Percentiles rank a stretch among this genome's conserved stretches.
phyloP scores from a whole-genome alignment of 2,113 vertebrate species.

The Mustela lutreola region DNA sequence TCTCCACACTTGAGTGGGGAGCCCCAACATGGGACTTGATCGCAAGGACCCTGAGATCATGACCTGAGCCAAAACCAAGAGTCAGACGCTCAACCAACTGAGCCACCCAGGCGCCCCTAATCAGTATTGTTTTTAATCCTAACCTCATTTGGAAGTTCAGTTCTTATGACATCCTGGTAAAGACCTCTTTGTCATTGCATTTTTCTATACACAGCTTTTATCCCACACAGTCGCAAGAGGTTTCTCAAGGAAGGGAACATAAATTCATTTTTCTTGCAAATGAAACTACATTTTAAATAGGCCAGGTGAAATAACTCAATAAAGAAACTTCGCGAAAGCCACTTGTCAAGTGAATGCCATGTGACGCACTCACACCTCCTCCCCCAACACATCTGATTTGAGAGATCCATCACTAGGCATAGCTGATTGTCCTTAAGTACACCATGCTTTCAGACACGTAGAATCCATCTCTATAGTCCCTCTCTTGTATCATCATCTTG shows the following conservation, averaged over 20 bases:
- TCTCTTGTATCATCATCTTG: slow-evolving; percentile 53
- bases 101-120: not conserved
- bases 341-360: not conserved
- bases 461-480: not conserved
- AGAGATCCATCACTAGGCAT: not conserved
- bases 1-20: not conserved
- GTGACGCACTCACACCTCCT: too few relatives aligned
- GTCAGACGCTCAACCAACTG: not conserved
- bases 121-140: not conserved
- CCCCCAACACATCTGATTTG: not conserved
- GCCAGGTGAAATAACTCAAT: not conserved
- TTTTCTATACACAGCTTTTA: not conserved
- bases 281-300: slow-evolving; percentile 48
- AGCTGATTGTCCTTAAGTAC: not conserved
- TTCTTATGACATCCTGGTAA: not conserved
- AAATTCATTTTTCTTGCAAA: slow-evolving; percentile 2
- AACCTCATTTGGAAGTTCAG: not conserved
- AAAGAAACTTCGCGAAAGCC: not conserved
- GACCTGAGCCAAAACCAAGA: not conserved
- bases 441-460: not conserved
- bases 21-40: not conserved
- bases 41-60: not conserved
- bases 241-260: not conserved
- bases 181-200: not conserved
- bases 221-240: not conserved